These are phyloP conservation scores for Caenorhabditis japonica DNA, from an alignment of 2,888 invertebrate genomes.

Conservation along the genomic window DNA sequence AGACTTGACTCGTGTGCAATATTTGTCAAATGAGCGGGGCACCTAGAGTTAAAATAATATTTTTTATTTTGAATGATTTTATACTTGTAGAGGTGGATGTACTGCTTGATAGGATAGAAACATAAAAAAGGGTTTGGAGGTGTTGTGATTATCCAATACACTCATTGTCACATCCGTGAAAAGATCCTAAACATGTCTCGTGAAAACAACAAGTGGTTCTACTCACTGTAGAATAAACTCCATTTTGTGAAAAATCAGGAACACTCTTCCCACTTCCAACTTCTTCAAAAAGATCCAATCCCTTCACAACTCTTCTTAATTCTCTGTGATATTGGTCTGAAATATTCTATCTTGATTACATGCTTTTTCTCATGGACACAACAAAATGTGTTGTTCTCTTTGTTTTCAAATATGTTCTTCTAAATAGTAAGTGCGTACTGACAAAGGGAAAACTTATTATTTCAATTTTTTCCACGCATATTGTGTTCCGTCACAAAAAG, in stretches of 20 bases:
- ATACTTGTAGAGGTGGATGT: slow-evolving; percentile 76
- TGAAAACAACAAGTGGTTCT: not conserved
- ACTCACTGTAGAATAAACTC: slow-evolving; percentile 73
- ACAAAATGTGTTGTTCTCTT: slow-evolving; percentile 3
- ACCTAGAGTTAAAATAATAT: slow-evolving; percentile 46
- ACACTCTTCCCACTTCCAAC: slow-evolving; percentile 59
- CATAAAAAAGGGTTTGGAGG: slow-evolving; percentile 74
- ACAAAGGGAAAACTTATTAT: slow-evolving; percentile 17
- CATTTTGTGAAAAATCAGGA: slow-evolving; percentile 68
- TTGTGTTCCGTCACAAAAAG: too few species aligned
- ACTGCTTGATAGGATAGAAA: slow-evolving; percentile 77
- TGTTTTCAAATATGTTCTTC: not conserved
- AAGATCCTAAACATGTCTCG: slow-evolving; percentile 61
- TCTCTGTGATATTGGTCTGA: slow-evolving; percentile 70
- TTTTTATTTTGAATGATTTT: not conserved
- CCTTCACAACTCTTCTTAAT: slow-evolving; percentile 61
- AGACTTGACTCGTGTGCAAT: slow-evolving; percentile 62
- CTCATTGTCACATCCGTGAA: slow-evolving; percentile 70
- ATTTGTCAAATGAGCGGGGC: slow-evolving; percentile 60
- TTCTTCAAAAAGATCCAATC: slow-evolving; percentile 74
- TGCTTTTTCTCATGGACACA: not conserved
- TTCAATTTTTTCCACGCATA: not conserved
- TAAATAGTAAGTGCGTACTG: slow-evolving; percentile 4
- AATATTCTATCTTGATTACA: too few species aligned
- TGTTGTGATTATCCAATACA: slow-evolving; percentile 60